phyloP scores from a whole-genome alignment of 2,888 invertebrate genomes.

The Chloromyia formosa region DNA sequence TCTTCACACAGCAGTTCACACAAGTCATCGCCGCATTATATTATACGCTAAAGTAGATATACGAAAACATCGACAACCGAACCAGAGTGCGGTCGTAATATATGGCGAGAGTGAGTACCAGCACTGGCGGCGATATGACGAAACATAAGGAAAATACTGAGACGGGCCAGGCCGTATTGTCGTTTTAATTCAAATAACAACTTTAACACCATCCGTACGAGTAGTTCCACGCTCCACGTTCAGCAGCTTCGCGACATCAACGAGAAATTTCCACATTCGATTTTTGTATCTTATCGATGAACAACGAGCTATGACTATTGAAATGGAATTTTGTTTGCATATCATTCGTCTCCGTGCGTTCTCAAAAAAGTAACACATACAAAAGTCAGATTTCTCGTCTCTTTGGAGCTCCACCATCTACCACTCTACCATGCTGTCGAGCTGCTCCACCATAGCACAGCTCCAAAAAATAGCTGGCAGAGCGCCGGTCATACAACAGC shows the following conservation, averaged over 20 bases:
- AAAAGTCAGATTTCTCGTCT: conserved; percentile 3
- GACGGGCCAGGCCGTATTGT: no score
- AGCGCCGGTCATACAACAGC: conserved; percentile 6
- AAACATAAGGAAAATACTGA: no score
- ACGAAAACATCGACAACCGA: conserved; percentile 25
- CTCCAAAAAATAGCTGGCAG: not conserved
- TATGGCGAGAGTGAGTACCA: no score
- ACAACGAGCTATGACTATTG: conserved; percentile 6
- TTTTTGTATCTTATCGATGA: conserved; percentile 4
- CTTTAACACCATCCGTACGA: conserved; percentile 1
- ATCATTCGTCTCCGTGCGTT: conserved; percentile 11
- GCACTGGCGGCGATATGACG: no score
- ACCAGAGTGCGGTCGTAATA: no score
- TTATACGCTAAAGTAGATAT: not conserved
- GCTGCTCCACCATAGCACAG: not conserved
- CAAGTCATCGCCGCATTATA: not conserved
- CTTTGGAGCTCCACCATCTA: not conserved
- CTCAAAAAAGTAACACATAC: conserved; percentile 1
- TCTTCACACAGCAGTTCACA: no score
- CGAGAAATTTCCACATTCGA: conserved; percentile 16
- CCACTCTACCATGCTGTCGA: no score
- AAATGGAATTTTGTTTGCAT: conserved; percentile 38
- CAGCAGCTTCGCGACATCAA: not conserved
- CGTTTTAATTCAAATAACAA: no score
- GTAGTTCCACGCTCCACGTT: not conserved